phyloP scores from a whole-genome alignment of 2,888 invertebrate species.

The Cactoblastis cactorum region DNA sequence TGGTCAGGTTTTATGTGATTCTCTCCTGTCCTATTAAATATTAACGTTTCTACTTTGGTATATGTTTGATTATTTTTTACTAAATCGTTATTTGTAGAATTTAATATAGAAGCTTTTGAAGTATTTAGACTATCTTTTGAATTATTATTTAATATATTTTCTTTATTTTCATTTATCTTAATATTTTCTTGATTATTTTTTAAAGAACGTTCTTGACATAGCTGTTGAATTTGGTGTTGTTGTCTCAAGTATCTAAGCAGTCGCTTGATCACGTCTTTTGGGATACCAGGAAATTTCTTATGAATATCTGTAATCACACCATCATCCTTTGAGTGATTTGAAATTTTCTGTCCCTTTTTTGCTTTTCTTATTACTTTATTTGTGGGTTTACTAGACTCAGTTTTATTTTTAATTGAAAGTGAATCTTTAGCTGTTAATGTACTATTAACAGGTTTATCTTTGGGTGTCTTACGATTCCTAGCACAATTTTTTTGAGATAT shows the following conservation, averaged over 20 bases:
- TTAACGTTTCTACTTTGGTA: neutral
- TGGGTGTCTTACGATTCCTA: neutral
- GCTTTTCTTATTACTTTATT: neutral
- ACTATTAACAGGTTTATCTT: neutral
- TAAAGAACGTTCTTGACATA: neutral
- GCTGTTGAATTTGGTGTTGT: constrained; percentile 21
- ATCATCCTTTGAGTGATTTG: constrained; percentile 23
- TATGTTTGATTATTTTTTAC: neutral
- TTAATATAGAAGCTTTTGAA: neutral
- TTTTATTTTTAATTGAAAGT: neutral
- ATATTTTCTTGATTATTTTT: neutral
- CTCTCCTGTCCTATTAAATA: neutral
- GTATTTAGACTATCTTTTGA: neutral
- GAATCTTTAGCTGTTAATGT: neutral
- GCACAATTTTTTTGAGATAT: neutral
- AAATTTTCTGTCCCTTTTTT: neutral
- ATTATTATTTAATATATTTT: neutral
- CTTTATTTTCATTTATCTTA: neutral
- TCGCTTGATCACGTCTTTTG: constrained; percentile 26
- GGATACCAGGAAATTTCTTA: constrained; percentile 30
- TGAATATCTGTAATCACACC: constrained; percentile 23
- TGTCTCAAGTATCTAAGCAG: constrained; percentile 26
- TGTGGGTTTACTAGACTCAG: neutral
- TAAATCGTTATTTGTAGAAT: neutral
- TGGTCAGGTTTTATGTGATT: neutral